Percentiles rank a stretch among this genome's conserved stretches.
These are phyloP conservation scores for Entelurus aequoreus DNA, from an alignment of 2,113 vertebrate genomes.

Conservation along the genomic window DNA sequence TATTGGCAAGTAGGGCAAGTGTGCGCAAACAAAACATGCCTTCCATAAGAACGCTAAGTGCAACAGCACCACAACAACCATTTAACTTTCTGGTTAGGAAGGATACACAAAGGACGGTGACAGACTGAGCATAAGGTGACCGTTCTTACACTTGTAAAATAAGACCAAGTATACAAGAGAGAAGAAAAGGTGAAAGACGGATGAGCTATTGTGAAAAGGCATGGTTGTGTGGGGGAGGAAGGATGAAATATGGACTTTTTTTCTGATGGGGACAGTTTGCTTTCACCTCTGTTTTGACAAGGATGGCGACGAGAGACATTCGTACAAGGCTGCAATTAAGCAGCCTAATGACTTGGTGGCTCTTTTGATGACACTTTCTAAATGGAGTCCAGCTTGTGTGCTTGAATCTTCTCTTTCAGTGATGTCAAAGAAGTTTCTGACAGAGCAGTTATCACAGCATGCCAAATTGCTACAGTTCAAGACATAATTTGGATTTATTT, in stretches of 20 bases:
- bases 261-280: conserved; percentile 56
- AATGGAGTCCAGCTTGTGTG: conserved; percentile 72
- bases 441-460: conserved; percentile 99
- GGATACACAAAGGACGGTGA: conserved; percentile 50
- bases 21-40: conserved; percentile 57
- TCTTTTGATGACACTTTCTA: conserved; percentile 81
- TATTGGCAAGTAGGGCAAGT: conserved; percentile 30
- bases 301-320: conserved; percentile 64
- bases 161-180: conserved; percentile 46
- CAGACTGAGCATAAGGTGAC: conserved; percentile 36
- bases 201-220: conserved; percentile 42
- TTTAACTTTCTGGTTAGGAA: conserved; percentile 48
- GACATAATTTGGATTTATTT: conserved; percentile 91
- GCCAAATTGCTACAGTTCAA: conserved; percentile 95
- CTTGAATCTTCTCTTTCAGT: conserved; percentile 89
- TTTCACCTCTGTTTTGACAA: conserved; percentile 68
- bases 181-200: conserved; percentile 46
- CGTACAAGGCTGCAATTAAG: conserved; percentile 89
- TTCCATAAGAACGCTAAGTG: conserved; percentile 40
- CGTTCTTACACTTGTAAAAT: conserved; percentile 52
- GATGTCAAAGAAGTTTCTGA: conserved; percentile 91
- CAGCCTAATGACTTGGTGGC: conserved; percentile 93
- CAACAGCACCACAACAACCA: conserved; percentile 46
- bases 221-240: conserved; percentile 22
- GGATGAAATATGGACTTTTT: conserved; percentile 30